Evolutionary conservation across 2,888 invertebrate genomes (phyloP).

Genomic region (Sesia bembeciformis): DNA sequence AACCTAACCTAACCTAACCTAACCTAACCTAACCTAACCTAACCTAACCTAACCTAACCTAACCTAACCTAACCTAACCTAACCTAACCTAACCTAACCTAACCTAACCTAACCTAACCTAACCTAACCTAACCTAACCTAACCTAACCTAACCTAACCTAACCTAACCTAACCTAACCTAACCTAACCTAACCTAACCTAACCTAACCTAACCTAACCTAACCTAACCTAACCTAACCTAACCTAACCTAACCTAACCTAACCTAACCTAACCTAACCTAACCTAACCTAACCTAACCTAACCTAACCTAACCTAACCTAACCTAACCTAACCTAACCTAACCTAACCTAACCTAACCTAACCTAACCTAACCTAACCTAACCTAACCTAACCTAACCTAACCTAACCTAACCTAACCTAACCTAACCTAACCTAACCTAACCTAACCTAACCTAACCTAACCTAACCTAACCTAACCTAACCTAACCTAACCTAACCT

Average conservation of each 20-base stretch:
- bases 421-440: conserved; percentile 7
- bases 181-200: conserved; percentile 10
- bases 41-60: conserved; percentile 8
- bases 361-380: conserved; percentile 12
- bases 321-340: conserved; percentile 5
- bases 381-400: conserved; percentile 13
- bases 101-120: conserved; percentile 7
- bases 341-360: conserved; percentile 15
- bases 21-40: conserved; percentile 8
- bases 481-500: conserved; percentile 4
- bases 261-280: conserved; percentile 5
- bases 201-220: conserved; percentile 7
- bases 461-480: conserved; percentile 5
- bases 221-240: conserved; percentile 9
- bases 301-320: conserved; percentile 2
- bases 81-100: conserved; percentile 10
- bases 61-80: conserved; percentile 10
- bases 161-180: conserved; percentile 10
- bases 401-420: conserved; percentile 12
- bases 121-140: conserved; percentile 8
- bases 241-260: conserved; percentile 8
- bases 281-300: conserved; percentile 1
- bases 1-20: conserved; percentile 5
- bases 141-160: conserved; percentile 8
- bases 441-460: conserved; percentile 4